These are phyloP conservation scores for Recurvirostra avosetta DNA, from an alignment of 2,113 vertebrate species.

Conservation along the genomic window DNA sequence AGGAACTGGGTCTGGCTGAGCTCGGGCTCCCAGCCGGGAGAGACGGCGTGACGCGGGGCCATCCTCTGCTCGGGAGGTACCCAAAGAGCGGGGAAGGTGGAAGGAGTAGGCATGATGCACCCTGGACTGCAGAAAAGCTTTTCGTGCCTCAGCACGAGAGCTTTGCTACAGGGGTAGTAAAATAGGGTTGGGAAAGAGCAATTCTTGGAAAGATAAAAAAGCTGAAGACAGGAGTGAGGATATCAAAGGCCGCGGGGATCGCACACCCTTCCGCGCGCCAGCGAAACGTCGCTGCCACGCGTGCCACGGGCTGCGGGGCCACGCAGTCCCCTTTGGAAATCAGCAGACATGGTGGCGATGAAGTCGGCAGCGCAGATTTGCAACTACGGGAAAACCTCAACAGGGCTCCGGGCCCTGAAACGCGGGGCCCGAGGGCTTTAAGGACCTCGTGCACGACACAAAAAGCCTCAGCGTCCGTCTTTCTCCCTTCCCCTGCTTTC, in stretches of 20 bases:
- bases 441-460: neutral
- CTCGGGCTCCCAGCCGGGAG: neutral
- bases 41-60: neutral
- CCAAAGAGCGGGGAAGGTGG: neutral
- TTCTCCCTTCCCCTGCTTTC: neutral
- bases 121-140: slow-evolving; percentile 7
- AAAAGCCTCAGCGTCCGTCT: neutral
- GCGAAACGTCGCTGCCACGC: too few relatives aligned
- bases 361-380: neutral
- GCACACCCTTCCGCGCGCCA: neutral
- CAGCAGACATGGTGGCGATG: neutral
- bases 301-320: too few relatives aligned
- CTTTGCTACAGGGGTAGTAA: neutral
- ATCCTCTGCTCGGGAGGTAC: neutral
- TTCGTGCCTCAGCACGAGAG: slow-evolving; percentile 21
- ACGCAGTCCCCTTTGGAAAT: neutral
- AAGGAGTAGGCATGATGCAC: neutral
- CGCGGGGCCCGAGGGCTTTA: neutral
- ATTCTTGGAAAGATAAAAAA: neutral
- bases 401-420: neutral
- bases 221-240: neutral
- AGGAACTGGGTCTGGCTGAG: neutral
- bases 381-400: neutral
- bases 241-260: neutral
- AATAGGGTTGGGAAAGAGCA: neutral